Conservation (phyloP, 2,888 invertebrate genomes). For the Epinotia demarniana region DNA sequence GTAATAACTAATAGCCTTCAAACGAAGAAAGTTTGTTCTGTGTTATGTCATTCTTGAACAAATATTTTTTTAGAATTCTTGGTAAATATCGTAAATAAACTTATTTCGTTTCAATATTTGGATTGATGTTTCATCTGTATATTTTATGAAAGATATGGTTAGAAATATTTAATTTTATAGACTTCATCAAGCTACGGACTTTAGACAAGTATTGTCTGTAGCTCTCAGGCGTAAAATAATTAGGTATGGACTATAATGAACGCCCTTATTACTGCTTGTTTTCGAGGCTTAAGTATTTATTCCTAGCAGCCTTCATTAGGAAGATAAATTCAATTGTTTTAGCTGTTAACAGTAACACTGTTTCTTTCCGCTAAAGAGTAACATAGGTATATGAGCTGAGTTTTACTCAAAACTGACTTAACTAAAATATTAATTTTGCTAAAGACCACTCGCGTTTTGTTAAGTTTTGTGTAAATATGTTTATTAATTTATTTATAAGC, state of each 20-base stretch:
- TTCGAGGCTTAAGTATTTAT: slow-evolving; percentile 35
- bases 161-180: background rate
- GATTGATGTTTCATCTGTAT: background rate
- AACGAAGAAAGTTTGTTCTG: slow-evolving; percentile 7
- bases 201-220: slow-evolving; percentile 36
- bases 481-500: slow-evolving; percentile 49
- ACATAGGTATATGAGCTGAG: background rate
- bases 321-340: slow-evolving; percentile 14
- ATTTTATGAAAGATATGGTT: background rate
- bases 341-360: background rate
- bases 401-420: background rate
- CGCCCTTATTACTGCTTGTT: slow-evolving; percentile 44
- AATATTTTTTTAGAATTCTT: background rate
- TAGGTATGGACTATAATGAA: slow-evolving; percentile 42
- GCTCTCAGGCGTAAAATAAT: slow-evolving; percentile 41
- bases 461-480: slow-evolving; percentile 44
- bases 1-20: slow-evolving; percentile 4
- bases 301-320: slow-evolving; percentile 26
- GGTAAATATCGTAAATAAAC: slow-evolving; percentile 2
- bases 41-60: background rate
- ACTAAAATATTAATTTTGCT: slow-evolving; percentile 11
- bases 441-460: slow-evolving; percentile 28
- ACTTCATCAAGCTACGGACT: slow-evolving; percentile 19
- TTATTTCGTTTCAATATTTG: slow-evolving; percentile 4
- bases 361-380: background rate